Conservation (phyloP, 2,113 vertebrate species). For the Strix uralensis region DNA sequence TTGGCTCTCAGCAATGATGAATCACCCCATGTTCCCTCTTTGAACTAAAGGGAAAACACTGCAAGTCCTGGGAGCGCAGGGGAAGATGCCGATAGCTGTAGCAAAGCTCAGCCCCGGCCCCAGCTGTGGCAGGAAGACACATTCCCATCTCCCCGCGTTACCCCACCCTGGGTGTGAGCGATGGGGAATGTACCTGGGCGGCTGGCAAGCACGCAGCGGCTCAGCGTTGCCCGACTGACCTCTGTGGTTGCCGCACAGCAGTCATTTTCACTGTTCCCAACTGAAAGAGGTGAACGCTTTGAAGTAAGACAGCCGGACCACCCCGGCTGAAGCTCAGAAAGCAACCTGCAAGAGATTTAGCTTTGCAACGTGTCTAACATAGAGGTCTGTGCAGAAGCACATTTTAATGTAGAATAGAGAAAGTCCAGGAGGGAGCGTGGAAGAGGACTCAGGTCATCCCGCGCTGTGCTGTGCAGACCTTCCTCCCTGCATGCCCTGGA, state of each 20-base stretch:
- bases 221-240: neutral
- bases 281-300: neutral
- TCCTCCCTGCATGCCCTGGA: neutral
- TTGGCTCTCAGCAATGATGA: neutral
- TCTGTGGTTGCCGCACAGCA: rapidly evolving
- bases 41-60: neutral
- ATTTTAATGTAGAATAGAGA: neutral
- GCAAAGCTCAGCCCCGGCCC: neutral
- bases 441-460: neutral
- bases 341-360: neutral
- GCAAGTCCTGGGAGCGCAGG: neutral
- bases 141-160: neutral
- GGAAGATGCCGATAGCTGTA: neutral
- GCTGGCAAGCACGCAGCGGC: neutral
- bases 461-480: neutral
- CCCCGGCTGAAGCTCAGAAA: neutral
- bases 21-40: neutral
- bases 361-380: neutral
- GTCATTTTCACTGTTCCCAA: neutral
- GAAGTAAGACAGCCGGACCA: neutral
- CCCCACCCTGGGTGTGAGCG: neutral
- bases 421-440: neutral
- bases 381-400: neutral
- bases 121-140: neutral
- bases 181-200: neutral